phyloP scores from a whole-genome alignment of 1,140 invertebrate species.

The Alviniconcha marisindica region DNA sequence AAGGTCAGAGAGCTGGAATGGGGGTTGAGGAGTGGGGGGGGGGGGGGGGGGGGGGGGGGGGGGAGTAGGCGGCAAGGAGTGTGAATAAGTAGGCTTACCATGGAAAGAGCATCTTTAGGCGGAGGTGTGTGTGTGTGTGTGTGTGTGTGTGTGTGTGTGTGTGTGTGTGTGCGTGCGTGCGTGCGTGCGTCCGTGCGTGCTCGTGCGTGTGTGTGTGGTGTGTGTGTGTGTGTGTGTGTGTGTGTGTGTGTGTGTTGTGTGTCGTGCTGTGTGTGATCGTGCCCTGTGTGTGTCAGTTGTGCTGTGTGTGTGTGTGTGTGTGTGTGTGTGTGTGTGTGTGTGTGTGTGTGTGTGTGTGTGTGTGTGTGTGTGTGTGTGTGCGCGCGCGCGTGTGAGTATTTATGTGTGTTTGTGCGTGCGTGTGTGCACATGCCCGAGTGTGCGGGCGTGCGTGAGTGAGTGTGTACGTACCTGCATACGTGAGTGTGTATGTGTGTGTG shows the following conservation, averaged over 20 bases:
- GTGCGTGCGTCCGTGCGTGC: too few relatives aligned
- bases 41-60: too few relatives aligned
- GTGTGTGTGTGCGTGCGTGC: background rate
- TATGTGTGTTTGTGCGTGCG: background rate
- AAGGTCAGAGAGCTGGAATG: too few relatives aligned
- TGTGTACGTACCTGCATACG: background rate
- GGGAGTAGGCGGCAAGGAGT: too few relatives aligned
- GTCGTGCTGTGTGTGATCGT: background rate
- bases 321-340: conserved; percentile 25
- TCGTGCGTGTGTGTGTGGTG: too few relatives aligned
- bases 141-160: background rate
- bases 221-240: conserved; percentile 26
- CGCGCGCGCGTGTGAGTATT: conserved; percentile 3
- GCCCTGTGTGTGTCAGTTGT: background rate
- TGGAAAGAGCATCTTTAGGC: too few relatives aligned
- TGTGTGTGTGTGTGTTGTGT: conserved; percentile 31
- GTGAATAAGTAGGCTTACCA: too few relatives aligned
- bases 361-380: conserved; percentile 26
- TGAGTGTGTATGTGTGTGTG: conserved; percentile 31
- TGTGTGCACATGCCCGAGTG: background rate
- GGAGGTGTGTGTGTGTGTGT: background rate
- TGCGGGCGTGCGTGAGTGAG: conserved; percentile 28
- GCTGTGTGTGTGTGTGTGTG: conserved; percentile 14
- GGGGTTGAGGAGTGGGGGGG: too few relatives aligned
- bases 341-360: conserved; percentile 30